These are phyloP conservation scores for Pheosia gnoma DNA, from an alignment of 2,888 invertebrate species.

Conservation along the genomic window DNA sequence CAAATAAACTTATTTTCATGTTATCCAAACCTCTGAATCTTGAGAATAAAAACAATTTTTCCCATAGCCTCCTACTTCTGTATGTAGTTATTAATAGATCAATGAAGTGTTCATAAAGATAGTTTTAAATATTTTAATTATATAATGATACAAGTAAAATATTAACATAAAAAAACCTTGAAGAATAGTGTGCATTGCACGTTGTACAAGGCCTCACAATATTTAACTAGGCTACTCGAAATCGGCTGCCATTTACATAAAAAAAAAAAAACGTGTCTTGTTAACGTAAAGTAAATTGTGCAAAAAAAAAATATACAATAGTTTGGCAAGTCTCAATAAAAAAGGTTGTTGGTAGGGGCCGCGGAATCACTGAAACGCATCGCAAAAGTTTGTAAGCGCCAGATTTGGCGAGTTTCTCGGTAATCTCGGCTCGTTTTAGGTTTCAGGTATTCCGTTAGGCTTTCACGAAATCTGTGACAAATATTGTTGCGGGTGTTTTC, in stretches of 20 bases:
- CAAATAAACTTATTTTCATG: too few relatives aligned
- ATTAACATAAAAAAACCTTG: neutral
- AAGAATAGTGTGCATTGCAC: neutral
- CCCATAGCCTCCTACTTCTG: too few relatives aligned
- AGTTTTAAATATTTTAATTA: too few relatives aligned
- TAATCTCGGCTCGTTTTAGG: constrained; percentile 21
- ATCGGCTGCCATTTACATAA: constrained; percentile 5
- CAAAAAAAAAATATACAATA: constrained; percentile 3
- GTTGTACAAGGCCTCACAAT: neutral
- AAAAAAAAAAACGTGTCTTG: constrained; percentile 11
- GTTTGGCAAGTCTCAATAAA: constrained; percentile 4
- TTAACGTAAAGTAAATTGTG: constrained; percentile 8
- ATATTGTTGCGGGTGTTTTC: constrained; percentile 3
- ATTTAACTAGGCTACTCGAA: neutral
- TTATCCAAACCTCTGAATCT: too few relatives aligned
- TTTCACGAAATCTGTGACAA: constrained; percentile 20
- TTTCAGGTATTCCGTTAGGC: constrained; percentile 27
- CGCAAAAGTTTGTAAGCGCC: constrained; percentile 34
- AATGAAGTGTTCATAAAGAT: too few relatives aligned
- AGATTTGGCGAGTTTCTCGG: constrained; percentile 39
- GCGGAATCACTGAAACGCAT: constrained; percentile 35
- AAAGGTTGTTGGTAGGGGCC: constrained; percentile 28
- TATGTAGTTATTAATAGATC: too few relatives aligned
- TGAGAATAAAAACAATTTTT: too few relatives aligned
- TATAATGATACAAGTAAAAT: neutral